phyloP scores from a whole-genome alignment of 2,113 vertebrate genomes.

The Struthio camelus region DNA sequence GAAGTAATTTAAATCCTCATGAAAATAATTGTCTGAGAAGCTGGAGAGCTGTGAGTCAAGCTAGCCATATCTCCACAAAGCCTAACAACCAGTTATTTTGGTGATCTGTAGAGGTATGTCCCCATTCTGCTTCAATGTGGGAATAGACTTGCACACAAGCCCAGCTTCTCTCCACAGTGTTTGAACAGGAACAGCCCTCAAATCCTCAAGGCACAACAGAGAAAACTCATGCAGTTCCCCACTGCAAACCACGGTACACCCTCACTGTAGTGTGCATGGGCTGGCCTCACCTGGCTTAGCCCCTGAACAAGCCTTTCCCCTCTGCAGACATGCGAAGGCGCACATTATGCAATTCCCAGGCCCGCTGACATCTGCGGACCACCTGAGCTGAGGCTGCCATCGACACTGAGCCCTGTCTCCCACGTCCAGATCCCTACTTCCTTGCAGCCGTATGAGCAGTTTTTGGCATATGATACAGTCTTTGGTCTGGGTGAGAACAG shows the following conservation, averaged over 20 bases:
- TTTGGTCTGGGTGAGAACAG: too few species aligned
- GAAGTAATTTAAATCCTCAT: neutral
- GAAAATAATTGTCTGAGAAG: neutral
- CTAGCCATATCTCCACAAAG: neutral
- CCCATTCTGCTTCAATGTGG: too few species aligned
- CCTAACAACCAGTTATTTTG: neutral
- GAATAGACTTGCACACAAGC: neutral
- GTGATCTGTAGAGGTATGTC: neutral
- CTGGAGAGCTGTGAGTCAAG: neutral
- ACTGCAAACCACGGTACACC: neutral
- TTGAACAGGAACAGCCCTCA: neutral
- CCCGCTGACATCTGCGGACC: neutral
- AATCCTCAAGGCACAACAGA: neutral
- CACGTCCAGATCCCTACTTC: neutral
- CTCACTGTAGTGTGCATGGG: rapidly evolving
- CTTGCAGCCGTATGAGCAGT: too few species aligned
- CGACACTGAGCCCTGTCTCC: neutral
- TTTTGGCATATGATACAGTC: neutral
- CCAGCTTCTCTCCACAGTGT: neutral
- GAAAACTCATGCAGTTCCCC: neutral
- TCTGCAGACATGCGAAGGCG: rapidly evolving
- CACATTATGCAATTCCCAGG: neutral
- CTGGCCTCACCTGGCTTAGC: neutral
- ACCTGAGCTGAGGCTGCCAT: neutral
- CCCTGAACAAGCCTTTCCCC: rapidly evolving